These are phyloP conservation scores for Argya squamiceps DNA, from an alignment of 2,797 vertebrate genomes.

Conservation along the genomic window DNA sequence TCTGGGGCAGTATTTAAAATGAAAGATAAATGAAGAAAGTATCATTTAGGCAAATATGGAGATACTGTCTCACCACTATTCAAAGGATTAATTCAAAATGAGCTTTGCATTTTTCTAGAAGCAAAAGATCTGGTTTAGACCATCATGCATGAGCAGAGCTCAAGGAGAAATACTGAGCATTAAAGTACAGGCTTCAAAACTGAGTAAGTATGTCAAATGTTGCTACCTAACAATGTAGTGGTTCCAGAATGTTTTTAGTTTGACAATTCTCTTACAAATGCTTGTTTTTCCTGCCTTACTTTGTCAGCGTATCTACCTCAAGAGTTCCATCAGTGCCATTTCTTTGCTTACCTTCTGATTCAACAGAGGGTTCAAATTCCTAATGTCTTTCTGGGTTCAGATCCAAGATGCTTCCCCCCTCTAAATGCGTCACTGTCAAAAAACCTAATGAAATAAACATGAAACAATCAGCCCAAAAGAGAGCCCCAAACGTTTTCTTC, in stretches of 20 bases:
- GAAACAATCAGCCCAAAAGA: neutral
- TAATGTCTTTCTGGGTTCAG: neutral
- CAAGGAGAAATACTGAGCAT: neutral
- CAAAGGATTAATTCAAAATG: neutral
- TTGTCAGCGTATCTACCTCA: neutral
- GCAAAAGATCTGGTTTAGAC: neutral
- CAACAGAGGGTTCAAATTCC: neutral
- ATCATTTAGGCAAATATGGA: neutral
- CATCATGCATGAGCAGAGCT: neutral
- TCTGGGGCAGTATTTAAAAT: neutral
- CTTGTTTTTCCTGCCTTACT: neutral
- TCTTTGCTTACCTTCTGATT: neutral
- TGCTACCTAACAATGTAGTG: neutral
- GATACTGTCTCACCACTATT: neutral
- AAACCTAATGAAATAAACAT: neutral
- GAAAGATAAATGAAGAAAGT: neutral
- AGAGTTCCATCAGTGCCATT: neutral
- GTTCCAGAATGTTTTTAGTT: neutral
- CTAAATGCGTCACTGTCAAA: neutral
- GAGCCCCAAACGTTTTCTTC: neutral
- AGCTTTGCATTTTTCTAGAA: neutral
- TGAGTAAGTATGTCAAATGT: neutral
- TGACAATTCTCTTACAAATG: neutral
- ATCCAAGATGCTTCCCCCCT: neutral
- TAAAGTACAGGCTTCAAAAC: neutral